Evolutionary conservation across 2,888 invertebrate species (phyloP), one percentile per base, ranked within the genome.

Genomic region (Caradrina kadenii): DNA sequence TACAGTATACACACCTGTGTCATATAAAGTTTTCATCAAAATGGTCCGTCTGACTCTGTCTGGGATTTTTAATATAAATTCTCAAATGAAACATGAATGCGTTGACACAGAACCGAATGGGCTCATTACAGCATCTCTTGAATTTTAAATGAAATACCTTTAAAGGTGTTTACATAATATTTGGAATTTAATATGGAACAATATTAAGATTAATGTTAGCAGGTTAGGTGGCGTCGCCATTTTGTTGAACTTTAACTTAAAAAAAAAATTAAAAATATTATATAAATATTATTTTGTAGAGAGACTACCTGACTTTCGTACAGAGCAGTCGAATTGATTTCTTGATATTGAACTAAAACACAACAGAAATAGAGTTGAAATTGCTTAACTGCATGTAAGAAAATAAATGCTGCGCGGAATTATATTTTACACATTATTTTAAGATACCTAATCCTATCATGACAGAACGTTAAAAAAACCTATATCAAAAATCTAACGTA

Each of bases 11-110:
- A 64, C 63, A 74, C 61, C 74, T 74, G 70, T 45, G 53, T 49
- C 39, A 61, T 26, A 64, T 53, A 62, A 69, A 74, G 63, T 53
- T 71, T 55, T 68, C 67, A 60, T 55, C 26, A 56, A 42, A 65
- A 78, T 68, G 76, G 58, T 39, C 45, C 59, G 48, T 50, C 64
- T 69, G 66, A 79, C 53, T 56, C 62, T 67, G 80, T 69, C 65
- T 78, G 62, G 39, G 60, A 71, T 71, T 79, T 81, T 70, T 80
- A 78, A 76, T 76, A 79, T 72, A 79, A 76, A 76, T 80, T 79
- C 79, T 68, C 56, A 69, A 81, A 80, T 68, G 65, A 64, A 69
- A 68, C 72, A 60, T 69, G 72, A 80, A 62, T 61, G 62, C 58
- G 55, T 48, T 42, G 48, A 39, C 19, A 48, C 49, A 21, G 45